phyloP scores from a whole-genome alignment of 2,113 vertebrate genomes.

The Melanotaenia duboulayi region DNA sequence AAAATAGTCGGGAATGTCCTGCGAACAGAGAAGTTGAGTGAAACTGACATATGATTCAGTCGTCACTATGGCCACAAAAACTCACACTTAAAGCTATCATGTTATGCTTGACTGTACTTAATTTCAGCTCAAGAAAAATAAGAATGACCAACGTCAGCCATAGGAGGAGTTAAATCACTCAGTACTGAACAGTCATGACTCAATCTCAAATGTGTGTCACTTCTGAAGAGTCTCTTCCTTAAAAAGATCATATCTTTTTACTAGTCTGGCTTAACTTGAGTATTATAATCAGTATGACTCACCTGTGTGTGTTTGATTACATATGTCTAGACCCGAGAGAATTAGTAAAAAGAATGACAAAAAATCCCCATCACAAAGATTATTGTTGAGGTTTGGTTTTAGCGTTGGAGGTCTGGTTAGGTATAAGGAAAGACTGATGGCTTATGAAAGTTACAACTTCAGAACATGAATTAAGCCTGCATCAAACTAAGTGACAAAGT shows the following conservation, averaged over 20 bases:
- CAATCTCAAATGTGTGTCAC: constrained; percentile 3
- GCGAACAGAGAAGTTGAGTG: constrained; percentile 42
- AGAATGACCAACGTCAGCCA: background rate
- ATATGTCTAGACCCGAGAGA: constrained; percentile 31
- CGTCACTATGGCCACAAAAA: background rate
- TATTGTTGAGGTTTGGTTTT: constrained; percentile 49
- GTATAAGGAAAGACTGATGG: constrained; percentile 4
- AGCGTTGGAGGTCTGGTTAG: constrained; percentile 50
- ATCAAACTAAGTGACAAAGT: background rate
- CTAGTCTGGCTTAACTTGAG: constrained; percentile 34
- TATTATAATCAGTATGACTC: constrained; percentile 56
- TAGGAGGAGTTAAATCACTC: background rate
- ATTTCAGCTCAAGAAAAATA: background rate
- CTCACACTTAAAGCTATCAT: background rate
- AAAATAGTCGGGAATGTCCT: constrained; percentile 54
- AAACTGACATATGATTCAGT: constrained; percentile 45
- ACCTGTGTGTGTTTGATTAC: constrained; percentile 70
- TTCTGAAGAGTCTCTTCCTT: constrained; percentile 13
- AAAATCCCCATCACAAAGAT: constrained; percentile 50
- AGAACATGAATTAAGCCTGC: background rate
- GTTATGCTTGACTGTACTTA: background rate
- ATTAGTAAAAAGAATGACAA: background rate
- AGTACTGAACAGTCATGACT: background rate
- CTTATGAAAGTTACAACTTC: background rate
- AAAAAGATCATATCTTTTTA: constrained; percentile 31